These are phyloP conservation scores for Aplysia californica DNA, from an alignment of 1,140 invertebrate species.

Conservation along the genomic window DNA sequence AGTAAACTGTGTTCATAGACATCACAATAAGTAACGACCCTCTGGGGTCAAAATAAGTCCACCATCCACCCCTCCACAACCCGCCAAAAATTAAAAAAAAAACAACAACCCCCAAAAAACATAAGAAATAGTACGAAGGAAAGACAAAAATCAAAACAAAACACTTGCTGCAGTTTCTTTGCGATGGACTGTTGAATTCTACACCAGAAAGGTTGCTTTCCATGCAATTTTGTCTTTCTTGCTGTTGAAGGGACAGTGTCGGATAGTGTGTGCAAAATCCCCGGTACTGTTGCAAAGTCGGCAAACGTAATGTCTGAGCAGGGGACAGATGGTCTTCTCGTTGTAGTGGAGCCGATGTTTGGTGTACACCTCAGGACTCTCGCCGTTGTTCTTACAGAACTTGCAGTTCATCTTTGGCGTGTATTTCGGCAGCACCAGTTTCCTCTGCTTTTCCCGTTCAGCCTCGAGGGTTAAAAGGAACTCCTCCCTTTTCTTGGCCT, in stretches of 20 bases:
- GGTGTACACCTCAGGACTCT: conserved; percentile 21
- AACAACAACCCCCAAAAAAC: background rate
- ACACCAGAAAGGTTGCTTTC: conserved; percentile 20
- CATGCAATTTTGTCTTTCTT: conserved; percentile 14
- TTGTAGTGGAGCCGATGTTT: conserved; percentile 21
- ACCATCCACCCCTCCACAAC: too few species aligned
- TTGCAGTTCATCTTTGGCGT: conserved; percentile 27
- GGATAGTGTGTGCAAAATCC: conserved; percentile 24
- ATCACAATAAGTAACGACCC: too few species aligned
- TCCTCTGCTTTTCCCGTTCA: conserved; percentile 12
- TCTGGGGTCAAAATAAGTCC: too few species aligned
- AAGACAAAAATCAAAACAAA: too few species aligned
- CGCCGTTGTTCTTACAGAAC: conserved; percentile 24
- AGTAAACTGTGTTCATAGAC: too few species aligned
- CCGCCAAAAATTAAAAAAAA: background rate
- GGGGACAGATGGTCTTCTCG: conserved; percentile 16
- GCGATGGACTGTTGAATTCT: too few species aligned
- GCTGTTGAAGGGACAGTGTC: conserved; percentile 24
- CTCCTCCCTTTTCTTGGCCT: background rate
- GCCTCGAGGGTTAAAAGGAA: conserved; percentile 17
- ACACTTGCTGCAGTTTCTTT: too few species aligned
- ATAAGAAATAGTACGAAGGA: background rate
- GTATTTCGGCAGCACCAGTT: conserved; percentile 12
- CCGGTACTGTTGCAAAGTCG: conserved; percentile 20
- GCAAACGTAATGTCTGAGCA: conserved; percentile 22